These are phyloP conservation scores for Pegoplata infirma DNA, from an alignment of 2,888 invertebrate genomes.

Conservation along the genomic window DNA sequence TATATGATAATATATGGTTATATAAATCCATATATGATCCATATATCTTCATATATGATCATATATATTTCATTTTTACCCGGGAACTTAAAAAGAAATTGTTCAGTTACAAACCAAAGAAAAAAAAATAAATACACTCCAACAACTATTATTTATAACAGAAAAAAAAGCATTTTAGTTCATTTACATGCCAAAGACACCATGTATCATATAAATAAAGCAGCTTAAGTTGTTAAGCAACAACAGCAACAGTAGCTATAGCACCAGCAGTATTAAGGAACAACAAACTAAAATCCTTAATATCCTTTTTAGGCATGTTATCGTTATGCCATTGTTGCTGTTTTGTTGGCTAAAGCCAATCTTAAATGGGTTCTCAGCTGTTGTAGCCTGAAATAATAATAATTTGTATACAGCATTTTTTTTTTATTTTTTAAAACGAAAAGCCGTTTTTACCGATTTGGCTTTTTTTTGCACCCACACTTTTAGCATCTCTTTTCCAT, in stretches of 20 bases:
- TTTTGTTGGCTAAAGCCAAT: constrained; percentile 46
- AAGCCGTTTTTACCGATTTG: constrained; percentile 38
- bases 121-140: no score
- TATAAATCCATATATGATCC: no score
- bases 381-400: constrained; percentile 62
- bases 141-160: constrained; percentile 48
- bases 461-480: constrained; percentile 15
- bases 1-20: no score
- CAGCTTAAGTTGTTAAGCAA: constrained; percentile 59
- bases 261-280: neutral
- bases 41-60: no score
- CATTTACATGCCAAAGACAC: constrained; percentile 62
- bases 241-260: constrained; percentile 11
- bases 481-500: neutral
- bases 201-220: constrained; percentile 60
- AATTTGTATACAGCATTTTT: no score
- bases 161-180: constrained; percentile 47
- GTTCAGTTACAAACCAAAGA: no score
- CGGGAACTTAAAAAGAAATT: no score
- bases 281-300: constrained; percentile 52
- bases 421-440: constrained; percentile 26
- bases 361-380: constrained; percentile 63
- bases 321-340: constrained; percentile 40
- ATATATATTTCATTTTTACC: no score
- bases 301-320: constrained; percentile 52